Percentiles rank a stretch among this genome's conserved stretches.
Evolutionary conservation across 2,888 invertebrate genomes (phyloP).

Genomic region (Ypsolopha scabrella): DNA sequence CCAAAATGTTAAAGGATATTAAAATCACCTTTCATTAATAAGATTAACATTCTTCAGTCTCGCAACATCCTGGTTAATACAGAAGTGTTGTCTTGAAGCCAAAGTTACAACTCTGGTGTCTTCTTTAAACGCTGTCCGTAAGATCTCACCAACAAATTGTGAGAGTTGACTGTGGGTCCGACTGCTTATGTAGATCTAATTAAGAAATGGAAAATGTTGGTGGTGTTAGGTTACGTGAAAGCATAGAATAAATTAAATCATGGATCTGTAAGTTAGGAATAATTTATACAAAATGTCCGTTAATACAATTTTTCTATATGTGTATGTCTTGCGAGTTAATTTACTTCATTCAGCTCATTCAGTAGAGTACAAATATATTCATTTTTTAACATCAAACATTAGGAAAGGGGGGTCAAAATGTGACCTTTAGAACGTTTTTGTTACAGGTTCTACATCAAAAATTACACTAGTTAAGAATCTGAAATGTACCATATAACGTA

Average conservation of each 20-base stretch:
- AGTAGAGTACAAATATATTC: too few relatives aligned
- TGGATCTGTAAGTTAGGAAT: background rate
- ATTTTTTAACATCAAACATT: too few relatives aligned
- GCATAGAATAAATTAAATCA: background rate
- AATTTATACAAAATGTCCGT: too few relatives aligned
- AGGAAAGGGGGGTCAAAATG: too few relatives aligned
- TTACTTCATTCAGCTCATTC: too few relatives aligned
- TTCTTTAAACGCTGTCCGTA: slow-evolving; percentile 81
- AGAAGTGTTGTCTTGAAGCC: slow-evolving; percentile 93
- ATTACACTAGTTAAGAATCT: too few relatives aligned
- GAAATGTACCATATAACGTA: too few relatives aligned
- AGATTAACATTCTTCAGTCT: slow-evolving; percentile 79
- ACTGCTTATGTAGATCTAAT: slow-evolving; percentile 92
- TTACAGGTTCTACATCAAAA: too few relatives aligned
- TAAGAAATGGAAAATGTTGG: slow-evolving; percentile 9
- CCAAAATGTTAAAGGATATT: background rate
- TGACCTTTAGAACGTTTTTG: too few relatives aligned
- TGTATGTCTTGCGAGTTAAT: too few relatives aligned
- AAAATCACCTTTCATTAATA: slow-evolving; percentile 84
- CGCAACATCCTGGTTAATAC: slow-evolving; percentile 86
- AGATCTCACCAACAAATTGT: slow-evolving; percentile 94
- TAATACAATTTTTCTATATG: too few relatives aligned
- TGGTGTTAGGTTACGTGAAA: background rate
- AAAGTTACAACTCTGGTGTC: slow-evolving; percentile 82
- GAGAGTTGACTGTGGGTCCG: slow-evolving; percentile 97